Base-by-base conservation (phyloP, 2,888 invertebrate species). In the Oeneis ivallda region DNA sequence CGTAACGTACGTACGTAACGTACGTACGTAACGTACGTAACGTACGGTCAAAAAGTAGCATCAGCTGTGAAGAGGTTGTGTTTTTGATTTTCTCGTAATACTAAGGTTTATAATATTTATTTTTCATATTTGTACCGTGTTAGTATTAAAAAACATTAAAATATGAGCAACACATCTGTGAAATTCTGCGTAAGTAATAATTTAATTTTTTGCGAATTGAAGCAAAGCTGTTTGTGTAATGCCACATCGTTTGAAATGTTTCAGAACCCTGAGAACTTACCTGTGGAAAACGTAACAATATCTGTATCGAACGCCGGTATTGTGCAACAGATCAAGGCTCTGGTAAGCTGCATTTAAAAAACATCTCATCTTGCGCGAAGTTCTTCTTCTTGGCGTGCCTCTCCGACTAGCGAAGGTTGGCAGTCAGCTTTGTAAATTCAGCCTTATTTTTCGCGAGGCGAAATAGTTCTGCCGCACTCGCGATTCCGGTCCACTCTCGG, bases 211-310 rank as follows among this genome's bases (percentile, higher is more conserved):
- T 13, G 32, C 53, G 5, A 34, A 26, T 6, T 39, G 15, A 26
- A 52, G 19, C 17, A 37, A 17, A 19, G 15, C 3, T 66, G 0
- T 49, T 11, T 13, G 32, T 47, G 7, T 13, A 41, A 65, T 62
- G 67, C 69, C 66, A 71, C 67, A 68, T 68, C 64, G 45, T 45
- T 59, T 67, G 54, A 64, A 59, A 61, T 39, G 70, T 86, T 83
- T 77, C 79, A 94, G 94, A 94, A 94, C 79, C 93, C 93, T 26
- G 86, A 92, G 52, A 92, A 93, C 74, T 84, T 93, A 70, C 93
- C 94, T 0, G 86, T 94, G 58, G 93, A 93, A 74, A 82, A 85
- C 57, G 72, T 93, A 62, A 84, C 81, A 15, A 72, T 94, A 61
- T 73, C 77, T 15, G 79, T 93, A 3, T 82, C 83, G 34, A 89